Conservation (phyloP, 2,888 invertebrate species). For the Drosophila crucigera region DNA sequence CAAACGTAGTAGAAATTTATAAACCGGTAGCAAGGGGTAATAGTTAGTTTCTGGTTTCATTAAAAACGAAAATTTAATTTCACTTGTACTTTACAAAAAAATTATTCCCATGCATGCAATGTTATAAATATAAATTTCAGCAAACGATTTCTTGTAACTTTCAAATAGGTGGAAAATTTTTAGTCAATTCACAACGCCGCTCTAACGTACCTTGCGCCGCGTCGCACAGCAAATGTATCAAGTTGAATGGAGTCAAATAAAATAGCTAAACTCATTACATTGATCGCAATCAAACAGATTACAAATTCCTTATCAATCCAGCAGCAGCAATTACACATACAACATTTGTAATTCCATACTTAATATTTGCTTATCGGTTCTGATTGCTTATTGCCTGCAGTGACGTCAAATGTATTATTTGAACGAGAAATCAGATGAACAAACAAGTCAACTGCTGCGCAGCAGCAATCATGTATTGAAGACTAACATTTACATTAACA, state of each 20-base stretch:
- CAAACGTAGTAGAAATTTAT: constrained; percentile 24
- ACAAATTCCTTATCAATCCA: neutral
- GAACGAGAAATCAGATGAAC: neutral
- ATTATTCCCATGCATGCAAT: constrained; percentile 1
- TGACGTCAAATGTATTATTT: constrained; percentile 27
- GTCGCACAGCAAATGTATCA: neutral
- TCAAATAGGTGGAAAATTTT: too few species aligned
- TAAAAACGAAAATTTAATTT: constrained; percentile 6
- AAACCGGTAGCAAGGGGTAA: constrained; percentile 30
- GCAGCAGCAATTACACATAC: neutral
- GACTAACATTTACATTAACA: constrained; percentile 8
- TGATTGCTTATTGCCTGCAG: neutral
- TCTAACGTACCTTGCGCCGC: neutral
- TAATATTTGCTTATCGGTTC: constrained; percentile 20
- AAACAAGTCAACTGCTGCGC: constrained; percentile 12
- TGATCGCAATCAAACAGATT: neutral
- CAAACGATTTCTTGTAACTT: too few species aligned
- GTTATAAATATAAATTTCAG: too few species aligned
- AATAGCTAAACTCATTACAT: neutral
- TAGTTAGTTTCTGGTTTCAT: constrained; percentile 32
- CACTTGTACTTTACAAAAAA: constrained; percentile 13
- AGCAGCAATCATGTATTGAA: neutral
- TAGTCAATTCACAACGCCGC: too few species aligned
- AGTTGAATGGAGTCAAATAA: neutral
- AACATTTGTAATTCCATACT: neutral